A percentile compares a stretch with the other conserved stretches of the same genome.
These are phyloP conservation scores for Samia ricini DNA, from an alignment of 1,140 invertebrate species.

Conservation along the genomic window DNA sequence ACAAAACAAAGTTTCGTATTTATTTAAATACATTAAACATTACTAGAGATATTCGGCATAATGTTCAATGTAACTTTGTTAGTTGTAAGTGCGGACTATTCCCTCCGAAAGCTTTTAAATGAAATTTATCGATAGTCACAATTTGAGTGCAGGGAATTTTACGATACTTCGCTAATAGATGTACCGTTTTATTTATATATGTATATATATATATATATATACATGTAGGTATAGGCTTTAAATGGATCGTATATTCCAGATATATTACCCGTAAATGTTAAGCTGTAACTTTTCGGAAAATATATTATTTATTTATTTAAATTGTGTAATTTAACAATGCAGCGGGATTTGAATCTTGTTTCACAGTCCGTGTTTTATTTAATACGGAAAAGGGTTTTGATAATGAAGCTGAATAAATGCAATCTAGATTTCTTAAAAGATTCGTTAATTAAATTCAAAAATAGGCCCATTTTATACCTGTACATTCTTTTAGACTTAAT, in stretches of 20 bases:
- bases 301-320: slow-evolving; percentile 10
- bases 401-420: neutral
- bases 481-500: too few species aligned
- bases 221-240: slow-evolving; percentile 70
- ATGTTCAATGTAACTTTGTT: neutral
- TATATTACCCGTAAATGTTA: slow-evolving; percentile 55
- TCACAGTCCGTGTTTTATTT: neutral
- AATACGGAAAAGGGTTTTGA: neutral
- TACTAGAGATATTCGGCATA: too few species aligned
- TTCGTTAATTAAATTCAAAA: too few species aligned
- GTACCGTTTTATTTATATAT: slow-evolving; percentile 70
- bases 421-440: too few species aligned
- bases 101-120: slow-evolving; percentile 52
- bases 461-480: too few species aligned
- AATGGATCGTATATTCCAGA: slow-evolving; percentile 63
- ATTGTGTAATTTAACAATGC: slow-evolving; percentile 14
- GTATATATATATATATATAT: too few species aligned
- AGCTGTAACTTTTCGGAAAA: slow-evolving; percentile 40
- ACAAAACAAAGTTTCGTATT: too few species aligned
- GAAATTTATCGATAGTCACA: slow-evolving; percentile 58
- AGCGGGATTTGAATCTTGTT: neutral
- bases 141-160: slow-evolving; percentile 69
- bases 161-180: slow-evolving; percentile 58
- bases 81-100: neutral
- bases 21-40: too few species aligned